Percentiles rank a stretch among this genome's conserved stretches.
These are phyloP conservation scores for Brachymystax lenok DNA, from an alignment of 2,797 vertebrate genomes.

Conservation along the genomic window DNA sequence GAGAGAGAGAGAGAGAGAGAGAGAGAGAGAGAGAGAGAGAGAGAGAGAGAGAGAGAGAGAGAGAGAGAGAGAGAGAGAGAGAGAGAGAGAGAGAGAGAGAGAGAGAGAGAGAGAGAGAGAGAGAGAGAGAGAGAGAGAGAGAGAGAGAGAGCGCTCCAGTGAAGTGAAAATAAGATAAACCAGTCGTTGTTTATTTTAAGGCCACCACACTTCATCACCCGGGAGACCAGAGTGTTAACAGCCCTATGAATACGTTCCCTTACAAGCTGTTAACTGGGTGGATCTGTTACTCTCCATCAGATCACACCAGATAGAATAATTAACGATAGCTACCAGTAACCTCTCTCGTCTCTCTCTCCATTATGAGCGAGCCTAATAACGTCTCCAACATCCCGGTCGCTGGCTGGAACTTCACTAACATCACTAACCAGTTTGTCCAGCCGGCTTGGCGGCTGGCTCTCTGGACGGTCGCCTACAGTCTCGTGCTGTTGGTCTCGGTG, in stretches of 20 bases:
- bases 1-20: background rate
- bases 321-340: background rate
- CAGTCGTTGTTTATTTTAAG: background rate
- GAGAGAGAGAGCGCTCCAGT: background rate
- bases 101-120: too few relatives aligned
- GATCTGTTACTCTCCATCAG: too few relatives aligned
- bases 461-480: conserved; percentile 82
- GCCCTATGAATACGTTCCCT: background rate
- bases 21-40: background rate
- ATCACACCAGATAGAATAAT: too few relatives aligned
- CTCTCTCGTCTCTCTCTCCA: background rate
- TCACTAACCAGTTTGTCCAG: conserved; percentile 81
- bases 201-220: background rate
- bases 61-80: background rate
- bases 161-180: background rate
- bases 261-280: too few relatives aligned
- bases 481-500: conserved; percentile 79
- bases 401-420: conserved; percentile 45
- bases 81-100: too few relatives aligned
- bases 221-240: background rate
- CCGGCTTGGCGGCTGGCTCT: conserved; percentile 82
- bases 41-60: background rate
- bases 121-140: background rate
- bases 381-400: background rate
- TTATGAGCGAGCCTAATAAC: background rate